These are phyloP conservation scores for Agriopis leucophaearia DNA, from an alignment of 2,888 invertebrate species.

Conservation along the genomic window DNA sequence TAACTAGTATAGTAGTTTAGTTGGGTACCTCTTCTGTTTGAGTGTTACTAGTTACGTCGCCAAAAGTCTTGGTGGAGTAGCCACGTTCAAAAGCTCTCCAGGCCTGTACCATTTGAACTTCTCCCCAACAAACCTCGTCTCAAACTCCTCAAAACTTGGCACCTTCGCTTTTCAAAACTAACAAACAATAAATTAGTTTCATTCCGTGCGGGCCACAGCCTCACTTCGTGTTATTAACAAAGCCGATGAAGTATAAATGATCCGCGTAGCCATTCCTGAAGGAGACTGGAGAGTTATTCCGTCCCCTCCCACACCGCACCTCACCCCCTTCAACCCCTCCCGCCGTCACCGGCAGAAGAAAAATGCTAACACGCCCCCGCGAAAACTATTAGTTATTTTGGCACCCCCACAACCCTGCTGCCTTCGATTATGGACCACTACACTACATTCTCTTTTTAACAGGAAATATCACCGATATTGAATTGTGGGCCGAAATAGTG, in stretches of 20 bases:
- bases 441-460: slow-evolving; percentile 56
- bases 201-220: slow-evolving; percentile 27
- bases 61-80: not conserved
- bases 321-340: slow-evolving; percentile 52
- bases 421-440: slow-evolving; percentile 77
- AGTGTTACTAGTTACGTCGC: not conserved
- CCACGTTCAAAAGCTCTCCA: not conserved
- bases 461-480: slow-evolving; percentile 44
- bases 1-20: too few relatives aligned
- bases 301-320: slow-evolving; percentile 47
- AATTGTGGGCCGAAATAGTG: slow-evolving; percentile 19
- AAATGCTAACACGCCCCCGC: slow-evolving; percentile 87
- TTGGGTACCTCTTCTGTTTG: not conserved
- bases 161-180: slow-evolving; percentile 38
- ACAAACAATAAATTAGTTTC: slow-evolving; percentile 48
- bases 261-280: slow-evolving; percentile 79
- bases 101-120: not conserved
- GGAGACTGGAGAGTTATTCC: slow-evolving; percentile 76
- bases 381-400: slow-evolving; percentile 87
- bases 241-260: slow-evolving; percentile 85
- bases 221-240: slow-evolving; percentile 68
- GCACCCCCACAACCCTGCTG: slow-evolving; percentile 76
- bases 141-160: slow-evolving; percentile 39
- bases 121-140: slow-evolving; percentile 21
- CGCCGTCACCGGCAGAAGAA: slow-evolving; percentile 85